phyloP scores from a whole-genome alignment of 2,797 vertebrate species.

The Natrix natrix region DNA sequence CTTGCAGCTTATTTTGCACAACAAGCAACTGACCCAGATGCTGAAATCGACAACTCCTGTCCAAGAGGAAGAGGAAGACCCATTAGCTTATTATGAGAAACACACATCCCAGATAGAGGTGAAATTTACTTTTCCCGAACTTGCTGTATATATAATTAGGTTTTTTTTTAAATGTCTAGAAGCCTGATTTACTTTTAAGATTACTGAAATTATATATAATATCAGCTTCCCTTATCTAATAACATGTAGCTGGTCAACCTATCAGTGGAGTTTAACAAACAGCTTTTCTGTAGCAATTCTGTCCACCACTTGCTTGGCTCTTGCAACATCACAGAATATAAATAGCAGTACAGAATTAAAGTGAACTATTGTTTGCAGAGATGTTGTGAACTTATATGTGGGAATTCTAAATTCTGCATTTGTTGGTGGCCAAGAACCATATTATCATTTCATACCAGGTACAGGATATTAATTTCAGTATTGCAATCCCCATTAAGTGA shows the following conservation, averaged over 20 bases:
- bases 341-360: neutral
- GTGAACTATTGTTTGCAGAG: neutral
- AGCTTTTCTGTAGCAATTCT: neutral
- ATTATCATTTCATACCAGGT: neutral
- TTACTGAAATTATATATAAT: neutral
- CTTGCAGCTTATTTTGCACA: slow-evolving; percentile 89
- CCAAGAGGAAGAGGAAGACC: slow-evolving; percentile 84
- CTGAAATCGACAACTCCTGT: slow-evolving; percentile 81
- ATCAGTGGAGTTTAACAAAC: neutral
- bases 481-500: neutral
- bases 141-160: neutral
- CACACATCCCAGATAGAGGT: slow-evolving; percentile 94
- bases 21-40: slow-evolving; percentile 92
- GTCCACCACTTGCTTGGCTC: neutral
- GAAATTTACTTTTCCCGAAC: neutral
- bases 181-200: neutral
- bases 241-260: neutral
- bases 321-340: neutral
- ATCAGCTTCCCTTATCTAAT: neutral
- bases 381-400: neutral
- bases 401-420: neutral
- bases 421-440: neutral
- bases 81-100: slow-evolving; percentile 86
- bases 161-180: neutral
- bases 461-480: neutral